These are phyloP conservation scores for Scrobipalpa atriplicella DNA, from an alignment of 2,888 invertebrate genomes.

Conservation along the genomic window DNA sequence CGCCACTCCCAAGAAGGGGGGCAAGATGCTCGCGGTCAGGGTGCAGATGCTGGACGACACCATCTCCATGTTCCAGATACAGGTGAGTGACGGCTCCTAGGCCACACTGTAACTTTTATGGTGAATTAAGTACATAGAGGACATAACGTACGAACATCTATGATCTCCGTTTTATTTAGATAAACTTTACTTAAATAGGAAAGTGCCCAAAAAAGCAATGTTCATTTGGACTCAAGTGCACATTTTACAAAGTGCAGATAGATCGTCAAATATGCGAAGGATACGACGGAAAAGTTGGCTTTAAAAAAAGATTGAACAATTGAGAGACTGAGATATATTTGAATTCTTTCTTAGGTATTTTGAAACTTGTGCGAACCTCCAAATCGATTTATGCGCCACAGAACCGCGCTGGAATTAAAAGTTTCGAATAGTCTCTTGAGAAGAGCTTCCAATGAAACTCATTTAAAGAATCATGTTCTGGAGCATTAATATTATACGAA, in stretches of 20 bases:
- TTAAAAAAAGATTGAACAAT: background rate
- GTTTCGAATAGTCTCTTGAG: background rate
- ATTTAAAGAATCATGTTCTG: too few relatives aligned
- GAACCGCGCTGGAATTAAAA: background rate
- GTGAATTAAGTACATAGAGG: too few relatives aligned
- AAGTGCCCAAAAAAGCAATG: too few relatives aligned
- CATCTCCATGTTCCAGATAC: constrained; percentile 95
- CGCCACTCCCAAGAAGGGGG: constrained; percentile 91
- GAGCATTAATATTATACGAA: background rate
- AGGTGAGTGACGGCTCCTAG: constrained; percentile 89
- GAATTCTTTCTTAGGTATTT: background rate
- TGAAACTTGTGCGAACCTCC: background rate
- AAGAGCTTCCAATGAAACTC: too few relatives aligned
- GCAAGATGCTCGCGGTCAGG: constrained; percentile 94
- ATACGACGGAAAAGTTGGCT: background rate
- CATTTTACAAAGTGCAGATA: too few relatives aligned
- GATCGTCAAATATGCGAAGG: too few relatives aligned
- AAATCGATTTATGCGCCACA: background rate
- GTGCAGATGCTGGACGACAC: constrained; percentile 96
- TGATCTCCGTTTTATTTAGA: too few relatives aligned
- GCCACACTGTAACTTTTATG: too few relatives aligned
- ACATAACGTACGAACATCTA: too few relatives aligned
- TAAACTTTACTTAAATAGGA: too few relatives aligned
- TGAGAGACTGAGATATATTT: background rate
- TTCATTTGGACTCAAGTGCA: too few relatives aligned